Conservation (phyloP, 2,113 vertebrate genomes). For the Falco punctatus region DNA sequence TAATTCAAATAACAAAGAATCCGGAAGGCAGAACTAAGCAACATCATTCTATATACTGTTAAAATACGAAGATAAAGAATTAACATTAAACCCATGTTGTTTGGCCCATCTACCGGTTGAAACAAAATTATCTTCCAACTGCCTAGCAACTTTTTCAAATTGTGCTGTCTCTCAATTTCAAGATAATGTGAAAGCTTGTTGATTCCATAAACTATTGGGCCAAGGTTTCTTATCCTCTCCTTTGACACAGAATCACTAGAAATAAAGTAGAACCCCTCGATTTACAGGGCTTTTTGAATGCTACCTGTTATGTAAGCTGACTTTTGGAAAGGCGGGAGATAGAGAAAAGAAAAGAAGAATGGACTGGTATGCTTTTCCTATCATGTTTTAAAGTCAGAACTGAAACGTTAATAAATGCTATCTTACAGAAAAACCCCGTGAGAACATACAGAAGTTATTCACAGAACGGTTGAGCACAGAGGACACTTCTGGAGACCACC, state of each 20-base stretch:
- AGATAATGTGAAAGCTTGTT: background rate
- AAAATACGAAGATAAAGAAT: background rate
- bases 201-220: background rate
- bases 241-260: background rate
- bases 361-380: background rate
- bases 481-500: background rate
- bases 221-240: background rate
- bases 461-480: rapidly evolving
- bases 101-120: background rate
- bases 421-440: background rate
- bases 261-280: background rate
- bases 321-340: background rate
- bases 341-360: background rate
- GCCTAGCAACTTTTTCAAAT: background rate
- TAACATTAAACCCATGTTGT: background rate
- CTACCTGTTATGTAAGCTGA: background rate
- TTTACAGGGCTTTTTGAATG: background rate
- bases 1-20: background rate
- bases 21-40: background rate
- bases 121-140: background rate
- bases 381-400: background rate
- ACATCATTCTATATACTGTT: background rate
- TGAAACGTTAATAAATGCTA: background rate
- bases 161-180: background rate
- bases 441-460: background rate